Conservation (phyloP, 2,888 invertebrate genomes). For the Crematogaster levior region DNA sequence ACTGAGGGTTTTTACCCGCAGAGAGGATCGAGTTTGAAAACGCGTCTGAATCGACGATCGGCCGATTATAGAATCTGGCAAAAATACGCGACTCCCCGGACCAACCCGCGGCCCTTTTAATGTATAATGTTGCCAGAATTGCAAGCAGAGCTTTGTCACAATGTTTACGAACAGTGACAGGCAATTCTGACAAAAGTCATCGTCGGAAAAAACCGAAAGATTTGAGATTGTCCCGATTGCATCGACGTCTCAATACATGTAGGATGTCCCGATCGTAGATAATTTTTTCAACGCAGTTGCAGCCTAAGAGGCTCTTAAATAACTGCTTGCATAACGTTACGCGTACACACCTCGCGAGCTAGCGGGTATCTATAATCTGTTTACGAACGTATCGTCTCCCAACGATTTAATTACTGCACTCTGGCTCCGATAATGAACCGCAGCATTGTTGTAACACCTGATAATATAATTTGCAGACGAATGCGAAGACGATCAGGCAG, state of each 20-base stretch:
- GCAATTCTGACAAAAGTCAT: background rate
- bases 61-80: no score
- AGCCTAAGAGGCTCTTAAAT: conserved; percentile 38
- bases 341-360: conserved; percentile 20
- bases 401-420: conserved; percentile 57
- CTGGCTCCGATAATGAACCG: conserved; percentile 58
- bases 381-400: conserved; percentile 60
- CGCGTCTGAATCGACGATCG: no score
- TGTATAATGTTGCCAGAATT: conserved; percentile 43
- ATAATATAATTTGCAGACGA: conserved; percentile 53
- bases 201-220: background rate
- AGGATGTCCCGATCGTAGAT: conserved; percentile 35
- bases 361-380: conserved; percentile 63
- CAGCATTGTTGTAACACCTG: conserved; percentile 62
- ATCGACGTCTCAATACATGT: background rate
- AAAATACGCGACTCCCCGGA: no score
- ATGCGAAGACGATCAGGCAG: background rate
- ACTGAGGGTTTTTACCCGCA: no score
- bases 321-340: conserved; percentile 61
- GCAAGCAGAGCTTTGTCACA: conserved; percentile 27
- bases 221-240: conserved; percentile 20
- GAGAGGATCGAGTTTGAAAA: no score
- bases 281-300: conserved; percentile 36
- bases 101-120: no score
- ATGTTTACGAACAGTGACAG: conserved; percentile 23